A percentile compares a stretch with the other conserved stretches of the same genome.
Evolutionary conservation across 1,140 invertebrate species (phyloP).

Genomic region (Lepidurus couesii): DNA sequence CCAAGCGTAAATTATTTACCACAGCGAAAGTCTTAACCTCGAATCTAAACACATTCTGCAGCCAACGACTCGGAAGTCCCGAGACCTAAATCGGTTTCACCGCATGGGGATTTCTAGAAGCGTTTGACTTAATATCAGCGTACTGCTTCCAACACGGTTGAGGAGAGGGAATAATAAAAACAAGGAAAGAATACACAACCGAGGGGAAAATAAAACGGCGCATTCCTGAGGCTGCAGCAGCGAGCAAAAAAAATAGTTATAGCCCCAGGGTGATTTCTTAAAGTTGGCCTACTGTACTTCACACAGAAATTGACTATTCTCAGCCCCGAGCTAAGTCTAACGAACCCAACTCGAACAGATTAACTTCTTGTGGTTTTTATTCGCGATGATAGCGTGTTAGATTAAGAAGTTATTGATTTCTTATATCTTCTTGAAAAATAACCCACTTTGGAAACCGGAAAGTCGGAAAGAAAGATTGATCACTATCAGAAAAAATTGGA

Average conservation of each 20-base stretch:
- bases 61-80: neutral
- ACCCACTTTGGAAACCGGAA: neutral
- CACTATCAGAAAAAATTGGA: neutral
- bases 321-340: too few relatives aligned
- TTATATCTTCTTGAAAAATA: neutral
- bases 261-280: too few relatives aligned
- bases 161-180: neutral
- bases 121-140: neutral
- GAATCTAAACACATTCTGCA: neutral
- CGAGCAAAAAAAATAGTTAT: too few relatives aligned
- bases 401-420: neutral
- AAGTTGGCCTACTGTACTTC: too few relatives aligned
- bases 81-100: neutral
- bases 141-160: neutral
- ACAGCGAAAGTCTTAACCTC: neutral
- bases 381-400: too few relatives aligned
- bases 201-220: too few relatives aligned
- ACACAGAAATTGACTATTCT: too few relatives aligned
- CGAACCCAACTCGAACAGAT: too few relatives aligned
- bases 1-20: slow-evolving; percentile 19
- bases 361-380: too few relatives aligned
- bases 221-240: too few relatives aligned
- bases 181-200: too few relatives aligned
- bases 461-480: neutral
- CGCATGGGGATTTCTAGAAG: neutral